These are phyloP conservation scores for Cichladusa arquata DNA, from an alignment of 2,113 vertebrate species.

Conservation along the genomic window DNA sequence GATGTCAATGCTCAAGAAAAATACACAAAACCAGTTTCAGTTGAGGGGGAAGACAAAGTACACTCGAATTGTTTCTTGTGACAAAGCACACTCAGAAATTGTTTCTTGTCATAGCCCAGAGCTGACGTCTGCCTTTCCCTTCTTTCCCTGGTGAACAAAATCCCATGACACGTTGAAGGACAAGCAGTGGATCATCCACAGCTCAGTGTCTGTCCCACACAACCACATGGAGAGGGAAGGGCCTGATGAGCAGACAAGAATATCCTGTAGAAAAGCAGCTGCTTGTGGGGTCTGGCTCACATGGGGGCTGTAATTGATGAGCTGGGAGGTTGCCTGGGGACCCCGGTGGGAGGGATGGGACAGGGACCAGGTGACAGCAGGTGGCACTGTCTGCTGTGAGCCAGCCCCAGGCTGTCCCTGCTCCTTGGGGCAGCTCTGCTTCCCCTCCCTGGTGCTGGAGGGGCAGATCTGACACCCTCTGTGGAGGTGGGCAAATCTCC, in stretches of 20 bases:
- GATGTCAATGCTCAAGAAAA: background rate
- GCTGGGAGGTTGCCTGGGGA: background rate
- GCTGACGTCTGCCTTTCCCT: background rate
- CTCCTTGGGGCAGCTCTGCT: background rate
- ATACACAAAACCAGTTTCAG: background rate
- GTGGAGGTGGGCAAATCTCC: background rate
- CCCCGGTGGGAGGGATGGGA: background rate
- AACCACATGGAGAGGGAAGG: rapidly evolving
- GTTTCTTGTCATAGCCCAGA: background rate
- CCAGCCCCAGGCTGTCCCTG: background rate
- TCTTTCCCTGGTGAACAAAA: background rate
- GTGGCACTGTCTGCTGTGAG: slow-evolving; percentile 45
- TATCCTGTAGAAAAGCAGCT: rapidly evolving
- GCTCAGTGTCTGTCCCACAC: background rate
- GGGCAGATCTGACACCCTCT: background rate
- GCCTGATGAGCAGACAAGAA: rapidly evolving
- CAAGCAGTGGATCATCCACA: background rate
- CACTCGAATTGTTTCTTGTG: background rate
- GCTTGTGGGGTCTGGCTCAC: background rate
- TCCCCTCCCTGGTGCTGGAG: background rate
- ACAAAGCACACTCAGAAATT: background rate
- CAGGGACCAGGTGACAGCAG: background rate
- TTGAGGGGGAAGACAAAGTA: background rate
- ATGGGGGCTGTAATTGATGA: rapidly evolving
- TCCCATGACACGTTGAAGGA: rapidly evolving